Evolutionary conservation across 1,140 invertebrate species (phyloP).

Genomic region (Nasonia giraulti): DNA sequence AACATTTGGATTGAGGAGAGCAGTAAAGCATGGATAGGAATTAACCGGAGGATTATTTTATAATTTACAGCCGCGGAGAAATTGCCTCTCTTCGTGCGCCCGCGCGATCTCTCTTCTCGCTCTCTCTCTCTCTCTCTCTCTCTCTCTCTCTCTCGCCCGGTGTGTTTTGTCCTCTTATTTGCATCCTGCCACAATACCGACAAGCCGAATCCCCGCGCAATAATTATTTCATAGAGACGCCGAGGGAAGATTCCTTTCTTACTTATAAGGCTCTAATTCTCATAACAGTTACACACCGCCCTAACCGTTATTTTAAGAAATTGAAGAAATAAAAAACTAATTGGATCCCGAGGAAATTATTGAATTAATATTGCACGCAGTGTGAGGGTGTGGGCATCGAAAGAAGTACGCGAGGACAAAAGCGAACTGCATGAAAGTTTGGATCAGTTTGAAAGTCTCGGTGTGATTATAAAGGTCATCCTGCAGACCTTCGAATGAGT

Average conservation of each 20-base stretch:
- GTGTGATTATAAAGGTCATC: no score
- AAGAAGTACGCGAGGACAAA: no score
- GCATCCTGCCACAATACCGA: slow-evolving; percentile 57
- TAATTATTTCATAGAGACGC: slow-evolving; percentile 63
- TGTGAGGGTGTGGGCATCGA: no score
- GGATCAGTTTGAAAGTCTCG: no score
- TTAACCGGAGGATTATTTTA: slow-evolving; percentile 72
- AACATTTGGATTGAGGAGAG: slow-evolving; percentile 66
- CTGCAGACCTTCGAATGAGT: no score
- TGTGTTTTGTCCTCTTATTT: slow-evolving; percentile 59
- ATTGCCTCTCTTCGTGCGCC: slow-evolving; percentile 56
- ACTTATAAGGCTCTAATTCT: slow-evolving; percentile 40
- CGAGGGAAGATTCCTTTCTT: slow-evolving; percentile 58
- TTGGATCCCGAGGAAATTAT: slow-evolving; percentile 10
- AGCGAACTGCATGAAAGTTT: no score
- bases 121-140: slow-evolving; percentile 7
- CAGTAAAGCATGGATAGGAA: slow-evolving; percentile 69
- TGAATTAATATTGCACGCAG: slow-evolving; percentile 16
- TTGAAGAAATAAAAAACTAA: slow-evolving; percentile 37
- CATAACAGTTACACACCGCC: slow-evolving; percentile 42
- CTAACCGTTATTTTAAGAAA: slow-evolving; percentile 50
- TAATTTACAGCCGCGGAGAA: slow-evolving; percentile 69
- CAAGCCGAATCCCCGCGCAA: slow-evolving; percentile 59
- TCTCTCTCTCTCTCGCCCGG: slow-evolving; percentile 53
- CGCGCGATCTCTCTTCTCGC: background rate